A percentile compares a stretch with the other conserved stretches of the same genome.
These are phyloP conservation scores for Hirtodrosophila duncani DNA, from an alignment of 2,888 invertebrate genomes.

Conservation along the genomic window DNA sequence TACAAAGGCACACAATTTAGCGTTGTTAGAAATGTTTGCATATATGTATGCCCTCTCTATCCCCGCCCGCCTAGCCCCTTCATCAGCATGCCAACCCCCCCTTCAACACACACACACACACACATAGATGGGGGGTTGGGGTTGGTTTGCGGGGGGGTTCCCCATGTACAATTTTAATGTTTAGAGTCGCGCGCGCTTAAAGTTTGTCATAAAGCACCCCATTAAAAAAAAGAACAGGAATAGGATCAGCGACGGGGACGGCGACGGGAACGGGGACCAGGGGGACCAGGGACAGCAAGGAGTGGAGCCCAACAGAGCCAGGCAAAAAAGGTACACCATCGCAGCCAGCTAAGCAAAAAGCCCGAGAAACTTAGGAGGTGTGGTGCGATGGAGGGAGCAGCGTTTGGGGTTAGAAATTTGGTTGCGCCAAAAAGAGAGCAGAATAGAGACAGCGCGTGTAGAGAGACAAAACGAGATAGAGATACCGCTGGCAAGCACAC, in stretches of 20 bases:
- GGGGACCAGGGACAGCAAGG: not conserved
- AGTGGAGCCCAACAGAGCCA: too few relatives aligned
- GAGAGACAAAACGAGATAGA: constrained; percentile 5
- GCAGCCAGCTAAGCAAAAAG: too few relatives aligned
- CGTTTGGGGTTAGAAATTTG: constrained; percentile 18
- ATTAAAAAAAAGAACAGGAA: constrained; percentile 64
- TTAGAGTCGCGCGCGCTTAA: constrained; percentile 61
- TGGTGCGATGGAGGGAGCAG: not conserved
- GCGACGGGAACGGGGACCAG: not conserved
- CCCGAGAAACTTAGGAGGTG: not conserved
- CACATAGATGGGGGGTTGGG: not conserved
- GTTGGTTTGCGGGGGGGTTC: too few relatives aligned
- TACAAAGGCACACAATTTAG: constrained; percentile 62
- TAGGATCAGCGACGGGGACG: constrained; percentile 11
- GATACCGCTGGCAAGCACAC: constrained; percentile 26
- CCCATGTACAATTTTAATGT: constrained; percentile 47
- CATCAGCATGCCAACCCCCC: constrained; percentile 20
- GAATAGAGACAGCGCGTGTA: not conserved
- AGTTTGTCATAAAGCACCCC: constrained; percentile 76
- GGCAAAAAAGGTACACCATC: too few relatives aligned
- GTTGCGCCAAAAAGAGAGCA: not conserved
- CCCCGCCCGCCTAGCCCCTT: not conserved
- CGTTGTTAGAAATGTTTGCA: constrained; percentile 77
- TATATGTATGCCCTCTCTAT: constrained; percentile 5
- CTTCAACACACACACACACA: constrained; percentile 21